These are phyloP conservation scores for Tor tambroides DNA, from an alignment of 2,113 vertebrate species.

Conservation along the genomic window DNA sequence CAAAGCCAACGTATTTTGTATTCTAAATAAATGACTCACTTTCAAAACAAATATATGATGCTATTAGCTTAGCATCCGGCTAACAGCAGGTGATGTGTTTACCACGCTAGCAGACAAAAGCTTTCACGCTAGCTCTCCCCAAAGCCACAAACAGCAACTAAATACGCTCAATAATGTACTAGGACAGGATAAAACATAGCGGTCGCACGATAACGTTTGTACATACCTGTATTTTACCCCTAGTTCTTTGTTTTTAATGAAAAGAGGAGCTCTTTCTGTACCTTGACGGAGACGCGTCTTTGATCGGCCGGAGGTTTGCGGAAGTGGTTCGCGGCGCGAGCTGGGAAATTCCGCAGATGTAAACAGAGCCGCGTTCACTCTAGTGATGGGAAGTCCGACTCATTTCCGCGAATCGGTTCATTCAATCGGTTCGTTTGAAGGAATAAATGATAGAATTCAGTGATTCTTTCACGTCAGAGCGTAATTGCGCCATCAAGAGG, in stretches of 20 bases:
- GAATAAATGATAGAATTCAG: background rate
- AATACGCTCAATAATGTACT: background rate
- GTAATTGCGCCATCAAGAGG: background rate
- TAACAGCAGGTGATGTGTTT: conserved; percentile 61
- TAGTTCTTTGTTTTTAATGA: background rate
- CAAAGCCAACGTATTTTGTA: background rate
- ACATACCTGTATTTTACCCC: background rate
- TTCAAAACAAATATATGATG: conserved; percentile 15
- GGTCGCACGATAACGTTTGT: background rate
- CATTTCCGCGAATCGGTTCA: background rate
- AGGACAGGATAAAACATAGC: background rate
- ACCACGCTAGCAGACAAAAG: conserved; percentile 44
- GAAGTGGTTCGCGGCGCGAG: conserved; percentile 78
- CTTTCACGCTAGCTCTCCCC: conserved; percentile 24
- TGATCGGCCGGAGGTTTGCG: conserved; percentile 72
- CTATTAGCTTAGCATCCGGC: conserved; percentile 52
- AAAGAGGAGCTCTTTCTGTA: conserved; percentile 56
- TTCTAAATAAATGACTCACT: conserved; percentile 20
- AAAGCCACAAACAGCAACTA: conserved; percentile 8
- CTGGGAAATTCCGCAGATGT: conserved; percentile 82
- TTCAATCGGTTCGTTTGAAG: background rate
- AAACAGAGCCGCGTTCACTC: conserved; percentile 68
- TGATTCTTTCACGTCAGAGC: background rate
- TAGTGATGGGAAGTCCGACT: conserved; percentile 28
- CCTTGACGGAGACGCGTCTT: conserved; percentile 71